Base-by-base conservation (phyloP, 2,797 vertebrate species). In the Macropodus opercularis region DNA sequence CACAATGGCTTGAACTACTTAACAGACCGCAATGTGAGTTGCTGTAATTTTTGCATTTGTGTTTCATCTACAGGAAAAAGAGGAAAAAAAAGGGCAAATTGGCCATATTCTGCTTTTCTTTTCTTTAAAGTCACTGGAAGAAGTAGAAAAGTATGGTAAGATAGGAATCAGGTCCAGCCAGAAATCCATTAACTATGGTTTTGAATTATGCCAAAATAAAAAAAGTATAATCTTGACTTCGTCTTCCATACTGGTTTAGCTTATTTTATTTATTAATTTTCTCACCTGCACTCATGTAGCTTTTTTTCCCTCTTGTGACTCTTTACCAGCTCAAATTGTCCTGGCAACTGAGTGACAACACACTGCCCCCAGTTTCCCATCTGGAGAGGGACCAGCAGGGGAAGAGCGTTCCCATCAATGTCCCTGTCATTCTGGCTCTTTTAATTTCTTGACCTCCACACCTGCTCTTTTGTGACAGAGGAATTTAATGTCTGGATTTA, bases 401-500 rank as follows among this genome's bases (percentile, higher is more conserved):
- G 54, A 42, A 54, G 52, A 42, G 53, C 42, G 43, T n/a, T 26
- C 29, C 52, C 27, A 3, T 38, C 4, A 5, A 48, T 24, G 63
- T 68, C 58, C 5, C 24, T 29, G 52, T 63, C 52, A 18, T 36
- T 60, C 43, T 6, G 39, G 13, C 63, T 61, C 34, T 18, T 44
- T 54, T 39, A 27, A 15, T 53, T 50, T 68, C 60, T 23, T 51
- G 46, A 70, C 63, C 69, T 72, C 41, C 46, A 32, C 63, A 31
- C 65, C 51, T 54, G 36, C 62, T 70, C 46, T 43, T 70, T 69
- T 51, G 57, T 49, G 56, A 65, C 53, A 34, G 43, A 72, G 41
- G 61, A 48, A 65, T 74, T 79, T 69, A 44, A 55, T 40, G 69
- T 73, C 65, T 26, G 34, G 54, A 84, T 80, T 72, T 80, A 77